Base-by-base conservation (phyloP, 2,888 invertebrate species). In the Spodoptera picta region DNA sequence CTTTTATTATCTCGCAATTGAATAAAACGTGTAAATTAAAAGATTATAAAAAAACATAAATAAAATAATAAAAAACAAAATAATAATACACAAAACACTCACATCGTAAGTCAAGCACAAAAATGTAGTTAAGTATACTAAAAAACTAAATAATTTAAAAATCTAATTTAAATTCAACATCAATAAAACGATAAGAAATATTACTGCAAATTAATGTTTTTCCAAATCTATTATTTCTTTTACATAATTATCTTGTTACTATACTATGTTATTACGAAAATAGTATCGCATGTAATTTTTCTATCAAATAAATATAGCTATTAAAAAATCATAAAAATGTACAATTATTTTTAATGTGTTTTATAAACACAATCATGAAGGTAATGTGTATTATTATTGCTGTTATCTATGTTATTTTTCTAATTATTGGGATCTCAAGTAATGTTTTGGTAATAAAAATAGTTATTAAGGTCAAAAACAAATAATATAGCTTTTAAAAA, bases 291-390 rank as follows among this genome's bases (percentile, higher is more conserved):
- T 53, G 49, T 56, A 55, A 49, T 36, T 36, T 36, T 36, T 36
- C 36, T 56, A 43, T 44, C 44, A 11, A 57, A 36, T 57, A 36
- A 36, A 36, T 36, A 7, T 41, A 59, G 43, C 45, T 45, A 47
- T 52, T 36, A 49, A 60, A 53, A 60, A 55, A 41, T 46, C 51
- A 56, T 68, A 68, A 68, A 69, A 67, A 56, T 36, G 7, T 47
- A 4, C 56, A 46, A 73, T 73, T 67, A 45, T 31, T 73, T 59
- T 45, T 42, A 24, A 54, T 41, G 53, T 24, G 36, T 46, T 57
- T 70, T 54, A 24, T 1, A 12, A 48, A 41, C 14, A 62, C 12
- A 44, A 43, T 62, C 41, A 51, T 44, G 19, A 23, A 51, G 31
- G 36, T 11, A 47, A 4, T n/a, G 19, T 2, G 6, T 5, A 36